Conservation (phyloP, 2,797 vertebrate species). For the Ambastaia sidthimunki region DNA sequence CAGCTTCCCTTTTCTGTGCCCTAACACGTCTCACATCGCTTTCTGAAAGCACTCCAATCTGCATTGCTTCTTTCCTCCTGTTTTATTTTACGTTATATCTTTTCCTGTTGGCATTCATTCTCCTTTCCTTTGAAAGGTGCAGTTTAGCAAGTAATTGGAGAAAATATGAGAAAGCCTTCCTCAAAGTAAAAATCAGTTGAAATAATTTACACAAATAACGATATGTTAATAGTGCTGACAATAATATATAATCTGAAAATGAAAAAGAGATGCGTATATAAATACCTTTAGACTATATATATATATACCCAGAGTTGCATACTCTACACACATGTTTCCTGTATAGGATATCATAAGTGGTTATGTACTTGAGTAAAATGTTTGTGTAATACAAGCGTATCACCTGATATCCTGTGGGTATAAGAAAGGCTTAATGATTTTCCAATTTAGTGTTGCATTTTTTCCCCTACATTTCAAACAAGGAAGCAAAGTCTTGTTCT, state of each 20-base stretch:
- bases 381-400: background rate
- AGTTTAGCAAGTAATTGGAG: background rate
- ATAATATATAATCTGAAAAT: too few relatives aligned
- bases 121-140: background rate
- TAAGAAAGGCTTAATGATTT: background rate
- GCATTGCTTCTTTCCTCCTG: background rate
- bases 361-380: background rate
- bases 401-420: background rate
- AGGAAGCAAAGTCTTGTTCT: constrained; percentile 4
- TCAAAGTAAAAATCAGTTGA: too few relatives aligned
- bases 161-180: too few relatives aligned
- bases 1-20: background rate
- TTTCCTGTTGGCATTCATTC: background rate
- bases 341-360: background rate
- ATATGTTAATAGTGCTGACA: too few relatives aligned
- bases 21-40: background rate
- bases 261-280: too few relatives aligned
- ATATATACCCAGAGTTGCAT: too few relatives aligned
- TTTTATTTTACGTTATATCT: background rate
- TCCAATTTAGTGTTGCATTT: background rate
- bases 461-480: background rate
- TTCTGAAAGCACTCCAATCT: background rate
- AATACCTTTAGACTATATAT: too few relatives aligned
- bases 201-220: too few relatives aligned
- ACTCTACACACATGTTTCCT: background rate